Evolutionary conservation across 2,888 invertebrate species (phyloP), one percentile per base, ranked within the genome.

Genomic region (Dorcus hopei): DNA sequence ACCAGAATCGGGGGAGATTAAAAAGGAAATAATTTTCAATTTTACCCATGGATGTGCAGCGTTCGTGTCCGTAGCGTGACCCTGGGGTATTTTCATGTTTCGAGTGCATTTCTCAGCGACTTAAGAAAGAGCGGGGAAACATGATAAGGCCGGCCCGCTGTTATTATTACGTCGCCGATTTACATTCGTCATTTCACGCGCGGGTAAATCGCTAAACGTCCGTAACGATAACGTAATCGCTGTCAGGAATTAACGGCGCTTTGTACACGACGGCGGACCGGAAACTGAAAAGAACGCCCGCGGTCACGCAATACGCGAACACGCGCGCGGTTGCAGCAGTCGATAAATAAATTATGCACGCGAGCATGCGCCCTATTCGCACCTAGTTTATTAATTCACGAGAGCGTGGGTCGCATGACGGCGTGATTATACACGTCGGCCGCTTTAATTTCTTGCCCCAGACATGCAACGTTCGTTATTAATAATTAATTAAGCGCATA

Each of bases 31-130:
- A 45, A 43, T n/a, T 14, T n/a, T 16, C 16, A 26, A 11, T 38
- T n/a, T 9, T 61, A 72, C 72, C 72, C 71, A 72, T 43, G 65
- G 64, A 65, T 72, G 69, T 40, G 61, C 26, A 16, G 50, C 50
- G 49, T 54, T 49, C 41, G 45, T 38, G 19, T 43, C 53, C 49
- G 43, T 47, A 51, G 49, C 53, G 39, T 53, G 43, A 49, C 39
- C 53, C 49, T 54, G 53, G 49, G 58, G 49, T 33, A 54, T 43
- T 58, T 58, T 58, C 58, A 58, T 58, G 45, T 38, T 53, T 39
- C n/a, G 50, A 39, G 38, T 40, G 49, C 58, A 58, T 58, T 50
- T 58, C 58, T 49, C 26, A 9, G 45, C 45, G 41, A 5, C 26
- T 33, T 7, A 33, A 6, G 5, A 33, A 33, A 33, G 26, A 33